Evolutionary conservation across 2,113 vertebrate genomes (phyloP).

Genomic region (Balaenoptera acutorostrata): DNA sequence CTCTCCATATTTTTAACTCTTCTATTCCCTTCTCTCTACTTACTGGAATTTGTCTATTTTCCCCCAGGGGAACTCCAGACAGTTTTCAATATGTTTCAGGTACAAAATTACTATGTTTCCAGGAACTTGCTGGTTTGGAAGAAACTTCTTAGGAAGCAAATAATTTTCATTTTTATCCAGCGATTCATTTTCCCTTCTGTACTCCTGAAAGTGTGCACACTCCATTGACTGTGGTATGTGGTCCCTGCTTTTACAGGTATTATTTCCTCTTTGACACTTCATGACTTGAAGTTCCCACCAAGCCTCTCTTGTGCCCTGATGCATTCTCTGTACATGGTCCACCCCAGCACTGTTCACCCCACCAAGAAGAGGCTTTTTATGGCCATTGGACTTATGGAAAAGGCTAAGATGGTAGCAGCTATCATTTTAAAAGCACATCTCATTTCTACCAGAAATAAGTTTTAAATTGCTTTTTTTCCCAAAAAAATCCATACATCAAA

Average conservation of each 20-base stretch:
- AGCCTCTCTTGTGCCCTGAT: neutral
- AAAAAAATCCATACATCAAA: neutral
- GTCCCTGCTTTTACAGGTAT: neutral
- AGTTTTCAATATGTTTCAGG: neutral
- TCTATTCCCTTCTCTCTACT: neutral
- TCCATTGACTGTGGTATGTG: neutral
- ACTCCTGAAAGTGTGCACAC: neutral
- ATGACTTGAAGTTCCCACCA: neutral
- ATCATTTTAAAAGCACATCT: neutral
- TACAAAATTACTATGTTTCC: neutral
- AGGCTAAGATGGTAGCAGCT: neutral
- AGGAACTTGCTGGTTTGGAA: neutral
- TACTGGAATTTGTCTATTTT: neutral
- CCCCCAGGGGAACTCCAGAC: fast-evolving
- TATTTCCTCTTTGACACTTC: neutral
- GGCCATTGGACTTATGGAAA: neutral
- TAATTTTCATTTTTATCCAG: neutral
- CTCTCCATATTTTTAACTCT: neutral
- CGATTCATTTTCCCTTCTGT: neutral
- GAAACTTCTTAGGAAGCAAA: neutral
- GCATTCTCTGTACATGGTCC: fast-evolving
- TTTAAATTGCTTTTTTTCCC: neutral
- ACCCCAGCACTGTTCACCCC: fast-evolving
- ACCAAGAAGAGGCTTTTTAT: neutral
- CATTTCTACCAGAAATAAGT: neutral